A percentile compares a stretch with the other conserved stretches of the same genome.
Conservation (phyloP, 2,113 vertebrate genomes). For the Lipotes vexillifer region DNA sequence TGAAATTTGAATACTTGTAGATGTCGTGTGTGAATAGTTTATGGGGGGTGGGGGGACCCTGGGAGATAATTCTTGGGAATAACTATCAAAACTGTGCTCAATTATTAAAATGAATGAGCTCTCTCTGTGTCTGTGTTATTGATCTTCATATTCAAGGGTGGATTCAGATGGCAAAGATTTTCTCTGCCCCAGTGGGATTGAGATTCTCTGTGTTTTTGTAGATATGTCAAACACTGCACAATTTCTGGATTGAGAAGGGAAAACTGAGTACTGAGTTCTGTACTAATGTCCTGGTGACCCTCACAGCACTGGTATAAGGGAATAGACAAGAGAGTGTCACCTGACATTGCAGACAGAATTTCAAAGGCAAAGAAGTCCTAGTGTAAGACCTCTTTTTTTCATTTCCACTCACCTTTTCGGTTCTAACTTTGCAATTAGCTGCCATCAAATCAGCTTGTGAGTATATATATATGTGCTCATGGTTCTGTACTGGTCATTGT, state of each 20-base stretch:
- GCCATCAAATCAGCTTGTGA: neutral
- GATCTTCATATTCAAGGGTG: conserved; percentile 18
- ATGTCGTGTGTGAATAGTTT: neutral
- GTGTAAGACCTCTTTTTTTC: neutral
- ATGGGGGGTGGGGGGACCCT: neutral
- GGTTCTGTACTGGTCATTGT: neutral
- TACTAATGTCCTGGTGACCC: neutral
- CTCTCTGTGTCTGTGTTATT: conserved; percentile 37
- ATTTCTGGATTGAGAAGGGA: neutral
- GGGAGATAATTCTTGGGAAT: conserved; percentile 1
- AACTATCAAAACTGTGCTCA: conserved; percentile 23
- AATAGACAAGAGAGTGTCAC: neutral
- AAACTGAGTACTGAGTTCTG: neutral
- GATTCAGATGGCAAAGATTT: neutral
- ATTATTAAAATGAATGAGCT: conserved; percentile 45
- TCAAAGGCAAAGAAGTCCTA: neutral
- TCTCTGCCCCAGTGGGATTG: neutral
- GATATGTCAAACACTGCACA: neutral
- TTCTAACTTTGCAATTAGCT: neutral
- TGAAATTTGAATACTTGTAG: conserved; percentile 31
- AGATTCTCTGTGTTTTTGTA: neutral
- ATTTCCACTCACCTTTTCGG: neutral
- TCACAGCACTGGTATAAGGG: neutral
- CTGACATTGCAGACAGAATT: neutral
- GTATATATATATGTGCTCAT: neutral